Evolutionary conservation across 2,113 vertebrate genomes (phyloP).

Genomic region (Condylura cristata): DNA sequence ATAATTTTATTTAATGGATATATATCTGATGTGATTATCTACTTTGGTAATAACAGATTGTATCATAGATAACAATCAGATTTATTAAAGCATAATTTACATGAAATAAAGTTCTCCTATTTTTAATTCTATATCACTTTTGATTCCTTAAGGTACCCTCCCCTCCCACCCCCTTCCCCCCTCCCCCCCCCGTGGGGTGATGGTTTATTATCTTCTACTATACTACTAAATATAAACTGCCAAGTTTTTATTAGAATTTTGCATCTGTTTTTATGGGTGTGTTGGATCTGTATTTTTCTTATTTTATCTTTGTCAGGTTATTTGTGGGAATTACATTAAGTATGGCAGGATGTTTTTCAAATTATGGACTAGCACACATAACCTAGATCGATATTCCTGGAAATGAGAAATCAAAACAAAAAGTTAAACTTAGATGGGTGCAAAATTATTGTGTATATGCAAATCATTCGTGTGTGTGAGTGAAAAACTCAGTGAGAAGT

Average conservation of each 20-base stretch:
- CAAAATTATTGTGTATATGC: not conserved
- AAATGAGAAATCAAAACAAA: constrained; percentile 15
- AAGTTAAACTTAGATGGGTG: not conserved
- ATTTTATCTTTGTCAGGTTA: not conserved
- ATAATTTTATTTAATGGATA: not conserved
- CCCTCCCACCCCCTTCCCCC: too few relatives aligned
- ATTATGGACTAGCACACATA: not conserved
- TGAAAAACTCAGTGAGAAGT: not conserved
- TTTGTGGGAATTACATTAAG: not conserved
- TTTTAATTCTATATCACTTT: not conserved
- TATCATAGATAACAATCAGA: not conserved
- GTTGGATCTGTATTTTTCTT: not conserved
- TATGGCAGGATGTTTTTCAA: not conserved
- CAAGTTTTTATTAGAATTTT: constrained; percentile 7
- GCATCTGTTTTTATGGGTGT: not conserved
- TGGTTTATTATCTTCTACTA: not conserved
- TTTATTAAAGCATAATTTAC: not conserved
- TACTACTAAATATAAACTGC: not conserved
- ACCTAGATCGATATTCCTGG: not conserved
- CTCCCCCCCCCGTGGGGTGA: not conserved
- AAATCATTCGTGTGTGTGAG: not conserved
- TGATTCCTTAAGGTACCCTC: not conserved
- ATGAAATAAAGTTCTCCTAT: not conserved
- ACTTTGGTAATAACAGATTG: not conserved
- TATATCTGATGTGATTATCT: not conserved